Percentiles rank a stretch among this genome's conserved stretches.
phyloP scores from a whole-genome alignment of 2,888 invertebrate species.

The Bedellia somnulentella region DNA sequence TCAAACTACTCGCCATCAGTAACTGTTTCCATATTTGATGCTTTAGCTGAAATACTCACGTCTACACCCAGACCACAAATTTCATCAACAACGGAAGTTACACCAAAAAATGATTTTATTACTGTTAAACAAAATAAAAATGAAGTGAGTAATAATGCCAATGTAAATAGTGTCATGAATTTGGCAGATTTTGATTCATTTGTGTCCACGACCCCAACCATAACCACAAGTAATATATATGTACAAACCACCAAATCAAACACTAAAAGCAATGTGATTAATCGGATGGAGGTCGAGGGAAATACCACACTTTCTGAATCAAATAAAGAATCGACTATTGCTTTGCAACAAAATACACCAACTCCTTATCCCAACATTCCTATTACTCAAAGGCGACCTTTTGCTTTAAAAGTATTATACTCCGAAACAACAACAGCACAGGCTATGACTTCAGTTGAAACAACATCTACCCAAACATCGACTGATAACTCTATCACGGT shows the following conservation, averaged over 20 bases:
- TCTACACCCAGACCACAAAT: conserved; percentile 50
- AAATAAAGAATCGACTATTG: conserved; percentile 27
- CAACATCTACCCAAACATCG: conserved; percentile 31
- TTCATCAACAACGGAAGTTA: conserved; percentile 42
- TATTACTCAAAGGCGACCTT: conserved; percentile 33
- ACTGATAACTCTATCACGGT: conserved; percentile 50
- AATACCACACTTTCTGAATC: conserved; percentile 37
- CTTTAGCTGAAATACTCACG: conserved; percentile 60
- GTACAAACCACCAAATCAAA: conserved; percentile 49
- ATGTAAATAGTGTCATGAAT: conserved; percentile 48
- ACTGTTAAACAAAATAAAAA: conserved; percentile 41
- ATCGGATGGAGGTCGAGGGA: conserved; percentile 43
- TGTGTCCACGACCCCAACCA: too few relatives aligned
- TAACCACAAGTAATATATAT: too few relatives aligned
- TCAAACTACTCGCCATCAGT: conserved; percentile 59
- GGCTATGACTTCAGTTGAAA: conserved; percentile 34
- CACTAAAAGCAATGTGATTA: conserved; percentile 48
- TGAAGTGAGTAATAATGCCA: conserved; percentile 55
- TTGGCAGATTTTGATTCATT: too few relatives aligned
- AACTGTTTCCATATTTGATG: conserved; percentile 62
- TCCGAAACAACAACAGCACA: conserved; percentile 41
- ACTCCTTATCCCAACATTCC: conserved; percentile 1
- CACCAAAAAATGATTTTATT: conserved; percentile 30
- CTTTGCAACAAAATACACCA: too few relatives aligned
- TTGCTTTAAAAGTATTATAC: conserved; percentile 51